Base-by-base conservation (phyloP, 1,140 invertebrate species). In the Zaprionus davidi region DNA sequence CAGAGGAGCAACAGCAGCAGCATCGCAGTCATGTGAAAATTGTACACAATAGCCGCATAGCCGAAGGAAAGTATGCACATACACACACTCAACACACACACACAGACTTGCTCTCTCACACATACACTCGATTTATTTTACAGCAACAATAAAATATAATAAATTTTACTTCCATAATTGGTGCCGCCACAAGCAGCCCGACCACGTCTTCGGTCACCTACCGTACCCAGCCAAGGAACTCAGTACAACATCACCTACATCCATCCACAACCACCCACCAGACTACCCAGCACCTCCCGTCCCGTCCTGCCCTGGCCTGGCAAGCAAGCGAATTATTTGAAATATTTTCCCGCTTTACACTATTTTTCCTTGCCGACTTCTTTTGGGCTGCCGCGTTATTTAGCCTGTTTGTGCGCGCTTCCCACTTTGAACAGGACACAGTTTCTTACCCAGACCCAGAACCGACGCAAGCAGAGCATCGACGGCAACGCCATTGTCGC, bases 81-180 rank as follows among this genome's bases (percentile, higher is more conserved):
- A 58, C 72, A 76, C 34, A 76, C 41, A 20, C 41, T 26, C 4
- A 26, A 44, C 28, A 71, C 26, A 69, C 22, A 60, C 34, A 57
- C 13, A 66, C 3, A 0, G 31, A 34, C 9, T 34, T 34, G 31
- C 9, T 34, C 31, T 34, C 31, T 34, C 11, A 69, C 31, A 62
- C 26, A 41, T 31, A 55, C 41, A 57, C 38, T 56, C 77, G 79
- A 81, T 81, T 81, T 79, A 79, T 73, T 79, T 81, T 79, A 71
- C 63, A 81, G 68, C 79, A 81, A 79, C 76, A 81, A 81, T 81
- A 81, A 81, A 81, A 81, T 79, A 81, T 81, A 81, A 81, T 81
- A 81, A 81, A 81, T 81, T 81, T 79, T 72, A 66, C 76, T 81
- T 79, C 73, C 79, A 81, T 81, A 81, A 81, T 81, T 81, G 79